Conservation (phyloP, 2,888 invertebrate species). For the Perithous albicinctus region DNA sequence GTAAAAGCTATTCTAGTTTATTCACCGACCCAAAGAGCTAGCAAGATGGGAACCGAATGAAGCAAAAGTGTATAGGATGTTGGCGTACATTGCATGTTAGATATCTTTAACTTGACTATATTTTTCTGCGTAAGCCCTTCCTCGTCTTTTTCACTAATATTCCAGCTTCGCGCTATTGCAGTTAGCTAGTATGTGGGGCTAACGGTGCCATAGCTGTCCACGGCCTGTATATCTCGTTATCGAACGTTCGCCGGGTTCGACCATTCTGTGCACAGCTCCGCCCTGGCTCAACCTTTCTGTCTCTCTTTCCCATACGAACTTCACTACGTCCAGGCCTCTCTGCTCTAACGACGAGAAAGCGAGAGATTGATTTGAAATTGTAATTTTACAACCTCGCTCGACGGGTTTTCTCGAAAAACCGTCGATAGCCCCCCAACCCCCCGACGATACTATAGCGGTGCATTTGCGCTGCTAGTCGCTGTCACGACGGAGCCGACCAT, state of each 20-base stretch:
- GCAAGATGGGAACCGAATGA: slow-evolving; percentile 12
- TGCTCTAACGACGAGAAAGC: slow-evolving; percentile 70
- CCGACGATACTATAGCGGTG: background rate
- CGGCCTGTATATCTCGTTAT: slow-evolving; percentile 56
- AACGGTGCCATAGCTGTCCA: slow-evolving; percentile 13
- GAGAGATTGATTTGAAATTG: slow-evolving; percentile 73
- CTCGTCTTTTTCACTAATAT: slow-evolving; percentile 1
- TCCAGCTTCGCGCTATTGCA: slow-evolving; percentile 2
- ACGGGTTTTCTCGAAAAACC: slow-evolving; percentile 30
- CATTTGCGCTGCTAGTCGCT: background rate
- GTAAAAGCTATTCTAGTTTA: slow-evolving; percentile 42
- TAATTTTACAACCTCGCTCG: slow-evolving; percentile 51
- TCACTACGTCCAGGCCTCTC: background rate
- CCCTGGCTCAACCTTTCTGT: background rate
- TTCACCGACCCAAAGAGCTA: slow-evolving; percentile 37
- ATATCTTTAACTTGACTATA: slow-evolving; percentile 7
- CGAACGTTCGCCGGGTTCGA: slow-evolving; percentile 28
- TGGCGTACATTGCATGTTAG: background rate
- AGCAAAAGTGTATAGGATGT: slow-evolving; percentile 7
- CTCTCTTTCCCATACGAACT: background rate
- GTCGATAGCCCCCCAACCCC: slow-evolving; percentile 4
- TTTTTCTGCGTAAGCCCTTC: slow-evolving; percentile 61
- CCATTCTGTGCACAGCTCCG: slow-evolving; percentile 20
- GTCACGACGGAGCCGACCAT: background rate
- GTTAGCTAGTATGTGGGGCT: slow-evolving; percentile 2